A percentile compares a stretch with the other conserved stretches of the same genome.
These are phyloP conservation scores for Frankliniella fusca DNA, from an alignment of 2,888 invertebrate species.

Conservation along the genomic window DNA sequence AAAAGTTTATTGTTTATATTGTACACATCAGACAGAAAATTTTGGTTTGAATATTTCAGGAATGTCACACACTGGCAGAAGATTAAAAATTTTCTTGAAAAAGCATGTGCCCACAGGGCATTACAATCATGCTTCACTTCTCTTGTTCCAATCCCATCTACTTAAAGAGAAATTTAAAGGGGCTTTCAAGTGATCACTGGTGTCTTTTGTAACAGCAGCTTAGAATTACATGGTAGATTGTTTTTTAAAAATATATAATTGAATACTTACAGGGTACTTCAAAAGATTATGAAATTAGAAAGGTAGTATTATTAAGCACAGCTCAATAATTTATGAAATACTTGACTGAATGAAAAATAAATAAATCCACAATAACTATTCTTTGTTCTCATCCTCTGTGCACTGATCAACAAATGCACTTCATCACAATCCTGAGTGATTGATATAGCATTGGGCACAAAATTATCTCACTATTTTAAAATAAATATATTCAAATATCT, in stretches of 20 bases:
- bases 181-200: not conserved
- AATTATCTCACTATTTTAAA: not conserved
- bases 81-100: not conserved
- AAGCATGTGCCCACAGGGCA: not conserved
- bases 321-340: not conserved
- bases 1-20: no score
- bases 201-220: not conserved
- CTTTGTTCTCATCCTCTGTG: not conserved
- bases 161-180: not conserved
- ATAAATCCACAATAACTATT: not conserved
- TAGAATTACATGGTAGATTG: not conserved
- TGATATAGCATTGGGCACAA: not conserved
- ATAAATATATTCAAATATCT: not conserved
- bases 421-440: not conserved
- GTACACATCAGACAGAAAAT: not conserved
- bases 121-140: not conserved
- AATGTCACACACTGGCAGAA: not conserved
- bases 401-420: slow-evolving; percentile 10
- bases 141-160: no score
- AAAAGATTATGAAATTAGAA: not conserved
- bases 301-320: not conserved
- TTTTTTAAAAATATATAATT: not conserved
- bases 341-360: not conserved
- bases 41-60: not conserved
- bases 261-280: not conserved